Percentiles rank a stretch among this genome's conserved stretches.
phyloP scores from a whole-genome alignment of 2,888 invertebrate species.

The Vesta saturnalis region DNA sequence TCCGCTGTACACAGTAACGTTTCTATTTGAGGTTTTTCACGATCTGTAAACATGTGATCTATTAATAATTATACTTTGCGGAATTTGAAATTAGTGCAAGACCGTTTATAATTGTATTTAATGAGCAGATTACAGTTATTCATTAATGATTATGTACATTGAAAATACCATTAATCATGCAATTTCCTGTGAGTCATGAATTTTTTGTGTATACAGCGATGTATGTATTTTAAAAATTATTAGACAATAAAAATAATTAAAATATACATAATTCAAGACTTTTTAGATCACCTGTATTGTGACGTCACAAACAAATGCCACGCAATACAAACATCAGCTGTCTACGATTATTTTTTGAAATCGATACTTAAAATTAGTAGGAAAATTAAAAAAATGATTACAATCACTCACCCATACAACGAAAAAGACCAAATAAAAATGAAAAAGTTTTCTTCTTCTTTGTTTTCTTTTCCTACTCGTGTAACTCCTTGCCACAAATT shows the following conservation, averaged over 20 bases:
- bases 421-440: constrained; percentile 38
- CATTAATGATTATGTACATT: no score
- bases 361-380: not conserved
- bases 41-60: constrained; percentile 74
- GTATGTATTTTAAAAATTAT: no score
- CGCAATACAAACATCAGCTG: constrained; percentile 3
- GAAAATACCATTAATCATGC: no score
- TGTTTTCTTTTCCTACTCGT: not conserved
- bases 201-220: no score
- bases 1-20: constrained; percentile 57
- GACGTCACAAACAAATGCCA: not conserved
- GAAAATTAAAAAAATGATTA: constrained; percentile 4
- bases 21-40: constrained; percentile 70
- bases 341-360: not conserved
- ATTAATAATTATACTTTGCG: no score
- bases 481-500: not conserved
- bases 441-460: constrained; percentile 24
- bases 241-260: no score
- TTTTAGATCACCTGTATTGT: not conserved
- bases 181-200: no score
- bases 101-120: no score
- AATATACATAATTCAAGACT: no score
- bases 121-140: no score
- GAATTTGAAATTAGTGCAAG: no score
- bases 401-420: constrained; percentile 39